Percentiles rank a stretch among this genome's conserved stretches.
phyloP scores from a whole-genome alignment of 2,888 invertebrate genomes.

The Netelia inedita region DNA sequence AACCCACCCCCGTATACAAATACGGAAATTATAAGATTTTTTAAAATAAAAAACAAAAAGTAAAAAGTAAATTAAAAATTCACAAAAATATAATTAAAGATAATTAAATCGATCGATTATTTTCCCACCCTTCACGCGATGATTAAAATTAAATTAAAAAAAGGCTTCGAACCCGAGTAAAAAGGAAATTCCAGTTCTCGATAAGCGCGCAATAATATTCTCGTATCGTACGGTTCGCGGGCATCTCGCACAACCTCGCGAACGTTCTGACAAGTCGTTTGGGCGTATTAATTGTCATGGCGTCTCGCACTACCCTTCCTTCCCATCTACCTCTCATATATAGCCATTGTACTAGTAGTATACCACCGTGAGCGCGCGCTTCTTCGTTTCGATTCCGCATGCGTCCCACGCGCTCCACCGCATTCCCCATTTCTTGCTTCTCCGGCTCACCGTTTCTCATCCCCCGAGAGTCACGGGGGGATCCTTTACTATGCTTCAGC shows the following conservation, averaged over 20 bases:
- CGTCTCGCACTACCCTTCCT: slow-evolving; percentile 42
- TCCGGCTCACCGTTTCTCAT: slow-evolving; percentile 70
- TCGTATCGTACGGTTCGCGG: too few relatives aligned
- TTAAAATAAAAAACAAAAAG: too few relatives aligned
- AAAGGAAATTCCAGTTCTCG: too few relatives aligned
- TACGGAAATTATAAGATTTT: slow-evolving; percentile 37
- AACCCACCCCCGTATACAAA: slow-evolving; percentile 44
- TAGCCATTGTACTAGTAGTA: slow-evolving; percentile 33
- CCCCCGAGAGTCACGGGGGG: slow-evolving; percentile 38
- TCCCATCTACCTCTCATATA: neutral
- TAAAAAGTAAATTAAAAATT: neutral
- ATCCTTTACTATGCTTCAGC: slow-evolving; percentile 32
- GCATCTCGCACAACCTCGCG: slow-evolving; percentile 8
- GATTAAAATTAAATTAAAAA: too few relatives aligned
- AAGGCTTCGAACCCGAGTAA: too few relatives aligned
- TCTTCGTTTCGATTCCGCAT: slow-evolving; percentile 73
- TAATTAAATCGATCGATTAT: neutral
- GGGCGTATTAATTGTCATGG: slow-evolving; percentile 66
- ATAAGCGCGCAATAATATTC: too few relatives aligned
- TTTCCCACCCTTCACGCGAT: too few relatives aligned
- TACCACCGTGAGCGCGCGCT: slow-evolving; percentile 55
- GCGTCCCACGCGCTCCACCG: slow-evolving; percentile 75
- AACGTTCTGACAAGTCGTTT: slow-evolving; percentile 60
- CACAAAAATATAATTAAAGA: neutral
- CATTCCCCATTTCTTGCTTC: slow-evolving; percentile 73